Evolutionary conservation across 1,140 invertebrate species (phyloP), one percentile per base, ranked within the genome.

Genomic region (Drosophila repletoides): DNA sequence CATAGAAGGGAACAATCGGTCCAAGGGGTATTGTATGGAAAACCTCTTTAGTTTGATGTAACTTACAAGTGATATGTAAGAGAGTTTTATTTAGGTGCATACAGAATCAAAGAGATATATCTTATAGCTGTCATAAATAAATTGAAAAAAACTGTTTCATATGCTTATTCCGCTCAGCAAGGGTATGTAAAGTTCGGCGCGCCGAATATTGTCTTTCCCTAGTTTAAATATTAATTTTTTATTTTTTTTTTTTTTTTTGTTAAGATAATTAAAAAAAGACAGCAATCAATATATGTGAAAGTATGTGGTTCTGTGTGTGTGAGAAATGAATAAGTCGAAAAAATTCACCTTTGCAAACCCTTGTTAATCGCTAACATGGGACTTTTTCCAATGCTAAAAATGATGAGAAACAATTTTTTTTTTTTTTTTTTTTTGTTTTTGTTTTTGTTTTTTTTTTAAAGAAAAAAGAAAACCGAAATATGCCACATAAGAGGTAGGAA

Each of bases 321-420:
- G 38, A 53, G 41, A 86, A 86, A 86, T 79, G 60, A 79, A 69
- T 53, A 87, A 88, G 70, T 61, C 72, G 56, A 73, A 71, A 51
- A 63, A 87, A 87, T 87, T 89, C 94, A 96, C 94, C 95, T 94
- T 92, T 95, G 95, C 91, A 96, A 93, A 91, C 95, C 95, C 94
- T 96, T 96, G 93, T 95, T 96, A 93, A 96, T 95, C 92, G 95
- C 95, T 92, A 96, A 94, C 91, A 96, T 84, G 72, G 93, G 90
- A 95, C 94, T 93, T 95, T 96, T 89, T 89, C 88, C 88, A 89
- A 89, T 88, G 88, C 88, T 89, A 89, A 79, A 83, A 84, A 89
- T 84, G 80, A 84, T 75, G 71, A 84, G 45, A 68, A 61, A n/a
- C n/a, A n/a, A 72, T 61, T 73, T 66, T 53, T 31, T 70, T 49